A percentile compares a stretch with the other conserved stretches of the same genome.
Conservation (phyloP, 2,797 vertebrate genomes). For the Xenopus petersii region DNA sequence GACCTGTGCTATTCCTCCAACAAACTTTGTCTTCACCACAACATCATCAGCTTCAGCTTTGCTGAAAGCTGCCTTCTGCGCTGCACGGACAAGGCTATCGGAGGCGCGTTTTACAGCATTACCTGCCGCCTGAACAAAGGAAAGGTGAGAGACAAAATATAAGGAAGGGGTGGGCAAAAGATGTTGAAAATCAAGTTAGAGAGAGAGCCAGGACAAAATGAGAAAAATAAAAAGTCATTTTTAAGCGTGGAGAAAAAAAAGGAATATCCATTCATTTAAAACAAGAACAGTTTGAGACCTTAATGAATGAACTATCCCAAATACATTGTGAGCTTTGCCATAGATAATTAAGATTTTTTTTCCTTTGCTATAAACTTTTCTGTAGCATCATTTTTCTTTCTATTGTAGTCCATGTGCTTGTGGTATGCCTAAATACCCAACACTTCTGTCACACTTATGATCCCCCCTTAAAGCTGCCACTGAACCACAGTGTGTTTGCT, state of each 20-base stretch:
- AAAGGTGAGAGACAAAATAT: neutral
- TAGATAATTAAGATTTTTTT: neutral
- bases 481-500: slow-evolving; percentile 39
- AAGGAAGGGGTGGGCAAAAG: neutral
- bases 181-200: too few relatives aligned
- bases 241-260: neutral
- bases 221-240: neutral
- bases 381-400: neutral
- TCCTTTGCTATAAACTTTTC: neutral
- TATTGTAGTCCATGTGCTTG: too few relatives aligned
- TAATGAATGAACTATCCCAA: slow-evolving; percentile 8
- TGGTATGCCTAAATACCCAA: neutral
- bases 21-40: slow-evolving; percentile 96
- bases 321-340: slow-evolving; percentile 43
- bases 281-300: neutral
- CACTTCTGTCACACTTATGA: neutral
- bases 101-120: slow-evolving; percentile 96
- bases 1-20: slow-evolving; percentile 97
- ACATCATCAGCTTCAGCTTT: slow-evolving; percentile 90
- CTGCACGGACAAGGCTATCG: slow-evolving; percentile 92
- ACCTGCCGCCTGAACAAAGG: slow-evolving; percentile 68
- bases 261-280: slow-evolving; percentile 8
- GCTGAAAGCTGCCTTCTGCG: slow-evolving; percentile 94
- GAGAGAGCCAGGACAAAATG: too few relatives aligned
- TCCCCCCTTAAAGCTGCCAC: neutral